A percentile compares a stretch with the other conserved stretches of the same genome.
phyloP scores from a whole-genome alignment of 2,797 vertebrate species.

The Forpus xanthops region DNA sequence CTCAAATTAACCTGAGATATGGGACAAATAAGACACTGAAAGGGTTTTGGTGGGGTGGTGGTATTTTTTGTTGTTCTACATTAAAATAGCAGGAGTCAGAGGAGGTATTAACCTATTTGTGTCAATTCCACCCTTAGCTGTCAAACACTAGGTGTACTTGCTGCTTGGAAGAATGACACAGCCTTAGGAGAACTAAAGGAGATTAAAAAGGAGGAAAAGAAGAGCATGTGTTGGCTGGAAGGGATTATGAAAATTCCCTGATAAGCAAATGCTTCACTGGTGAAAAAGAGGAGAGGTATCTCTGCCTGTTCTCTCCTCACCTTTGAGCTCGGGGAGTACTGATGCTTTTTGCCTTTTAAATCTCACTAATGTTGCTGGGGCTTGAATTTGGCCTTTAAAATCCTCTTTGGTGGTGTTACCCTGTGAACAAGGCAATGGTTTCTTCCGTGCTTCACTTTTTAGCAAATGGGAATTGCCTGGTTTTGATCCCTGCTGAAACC shows the following conservation, averaged over 20 bases:
- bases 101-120: neutral
- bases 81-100: neutral
- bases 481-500: neutral
- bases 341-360: neutral
- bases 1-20: neutral
- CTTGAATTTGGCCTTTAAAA: neutral
- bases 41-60: neutral
- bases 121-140: neutral
- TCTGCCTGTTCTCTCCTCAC: neutral
- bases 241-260: neutral
- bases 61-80: neutral
- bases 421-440: neutral
- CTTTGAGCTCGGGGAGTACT: neutral
- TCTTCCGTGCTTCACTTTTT: neutral
- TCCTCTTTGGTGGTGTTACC: neutral
- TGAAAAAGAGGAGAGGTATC: neutral
- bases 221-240: neutral
- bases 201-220: neutral
- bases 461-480: neutral
- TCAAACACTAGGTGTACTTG: neutral
- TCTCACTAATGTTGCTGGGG: neutral
- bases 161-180: neutral
- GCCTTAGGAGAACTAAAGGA: neutral
- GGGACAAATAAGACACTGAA: neutral
- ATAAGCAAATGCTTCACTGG: neutral